phyloP scores from a whole-genome alignment of 2,888 invertebrate genomes.

The Nephrotoma guestfalica region DNA sequence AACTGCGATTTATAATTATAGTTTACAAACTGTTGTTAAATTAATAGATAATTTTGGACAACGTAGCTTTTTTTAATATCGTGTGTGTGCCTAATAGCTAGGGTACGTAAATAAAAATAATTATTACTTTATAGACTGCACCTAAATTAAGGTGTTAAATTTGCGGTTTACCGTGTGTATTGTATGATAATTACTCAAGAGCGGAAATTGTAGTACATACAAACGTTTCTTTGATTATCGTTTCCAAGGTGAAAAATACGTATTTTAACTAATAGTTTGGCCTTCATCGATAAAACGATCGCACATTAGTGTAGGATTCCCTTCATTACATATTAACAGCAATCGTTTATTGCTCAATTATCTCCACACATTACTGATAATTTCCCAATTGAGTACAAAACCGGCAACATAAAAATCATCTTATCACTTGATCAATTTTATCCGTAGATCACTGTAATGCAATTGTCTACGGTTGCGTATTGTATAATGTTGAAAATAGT shows the following conservation, averaged over 20 bases:
- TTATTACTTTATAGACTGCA: not conserved
- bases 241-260: not conserved
- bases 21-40: not conserved
- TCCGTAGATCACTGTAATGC: not conserved
- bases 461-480: not conserved
- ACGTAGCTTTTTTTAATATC: not conserved
- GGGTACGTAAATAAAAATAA: not conserved
- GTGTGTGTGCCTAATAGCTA: not conserved
- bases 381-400: not conserved
- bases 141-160: not conserved
- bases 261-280: not conserved
- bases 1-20: not conserved
- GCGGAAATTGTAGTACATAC: not conserved
- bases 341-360: not conserved
- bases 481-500: not conserved
- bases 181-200: not conserved
- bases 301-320: not conserved
- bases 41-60: not conserved
- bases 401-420: not conserved
- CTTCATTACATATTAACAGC: not conserved
- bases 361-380: not conserved
- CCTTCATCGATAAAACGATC: not conserved
- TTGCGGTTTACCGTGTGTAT: not conserved
- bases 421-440: not conserved
- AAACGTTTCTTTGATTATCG: not conserved